phyloP scores from a whole-genome alignment of 2,113 vertebrate species.

The Stegastes partitus region DNA sequence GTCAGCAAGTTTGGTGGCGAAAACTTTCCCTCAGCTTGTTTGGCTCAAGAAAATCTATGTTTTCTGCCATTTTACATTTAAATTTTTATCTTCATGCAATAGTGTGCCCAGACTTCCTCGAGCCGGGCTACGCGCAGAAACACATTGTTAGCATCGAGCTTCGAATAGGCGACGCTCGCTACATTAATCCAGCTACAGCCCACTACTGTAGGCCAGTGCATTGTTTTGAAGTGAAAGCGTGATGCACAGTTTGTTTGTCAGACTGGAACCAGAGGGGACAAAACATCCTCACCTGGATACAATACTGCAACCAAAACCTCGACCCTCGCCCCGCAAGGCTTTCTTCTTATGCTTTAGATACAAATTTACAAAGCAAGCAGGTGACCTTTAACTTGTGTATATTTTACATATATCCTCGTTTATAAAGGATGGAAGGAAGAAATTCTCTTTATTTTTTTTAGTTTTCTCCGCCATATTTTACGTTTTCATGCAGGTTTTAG shows the following conservation, averaged over 20 bases:
- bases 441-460: not conserved
- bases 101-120: too few species aligned
- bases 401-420: too few species aligned
- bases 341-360: not conserved
- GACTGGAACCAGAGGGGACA: conserved; percentile 9
- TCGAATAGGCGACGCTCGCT: too few species aligned
- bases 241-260: conserved; percentile 4
- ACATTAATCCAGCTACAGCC: too few species aligned
- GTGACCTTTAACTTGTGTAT: not conserved
- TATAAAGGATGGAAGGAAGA: not conserved
- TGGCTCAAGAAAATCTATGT: too few species aligned
- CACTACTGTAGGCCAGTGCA: not conserved
- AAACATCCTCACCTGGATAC: not conserved
- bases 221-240: not conserved
- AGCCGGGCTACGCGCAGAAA: too few species aligned
- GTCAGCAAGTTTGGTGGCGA: not conserved
- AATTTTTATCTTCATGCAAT: too few species aligned
- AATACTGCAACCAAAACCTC: too few species aligned
- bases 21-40: too few species aligned
- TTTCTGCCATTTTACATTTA: too few species aligned
- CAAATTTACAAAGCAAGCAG: conserved; percentile 1
- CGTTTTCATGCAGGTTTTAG: conserved; percentile 12
- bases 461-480: conserved; percentile 7
- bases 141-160: too few species aligned
- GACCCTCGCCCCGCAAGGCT: not conserved